Conservation (phyloP, 2,113 vertebrate genomes). For the Telmatochromis sp. region DNA sequence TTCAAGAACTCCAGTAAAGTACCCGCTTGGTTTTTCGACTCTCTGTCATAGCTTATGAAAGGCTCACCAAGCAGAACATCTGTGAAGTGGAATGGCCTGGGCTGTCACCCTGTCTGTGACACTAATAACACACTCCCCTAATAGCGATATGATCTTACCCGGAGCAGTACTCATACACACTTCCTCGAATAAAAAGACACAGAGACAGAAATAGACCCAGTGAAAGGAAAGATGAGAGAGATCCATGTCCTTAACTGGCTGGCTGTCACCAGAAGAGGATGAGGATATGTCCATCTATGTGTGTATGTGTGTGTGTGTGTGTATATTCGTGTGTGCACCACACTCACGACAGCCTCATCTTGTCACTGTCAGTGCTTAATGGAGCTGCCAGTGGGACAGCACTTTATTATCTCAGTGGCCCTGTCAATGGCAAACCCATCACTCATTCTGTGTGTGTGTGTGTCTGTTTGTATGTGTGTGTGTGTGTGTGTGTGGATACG, state of each 20-base stretch:
- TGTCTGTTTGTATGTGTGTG: neutral
- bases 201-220: constrained; percentile 59
- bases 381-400: constrained; percentile 67
- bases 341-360: constrained; percentile 49
- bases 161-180: constrained; percentile 24
- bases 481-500: neutral
- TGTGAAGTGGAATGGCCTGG: constrained; percentile 44
- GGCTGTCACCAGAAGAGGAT: constrained; percentile 55
- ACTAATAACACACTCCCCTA: constrained; percentile 64
- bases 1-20: neutral
- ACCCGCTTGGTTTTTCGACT: neutral
- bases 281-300: constrained; percentile 19
- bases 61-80: constrained; percentile 57
- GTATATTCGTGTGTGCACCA: constrained; percentile 5
- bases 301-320: neutral
- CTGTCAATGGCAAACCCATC: constrained; percentile 71
- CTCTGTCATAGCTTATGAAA: constrained; percentile 45
- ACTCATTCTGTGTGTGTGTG: constrained; percentile 27
- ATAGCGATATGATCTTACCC: constrained; percentile 59
- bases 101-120: constrained; percentile 63
- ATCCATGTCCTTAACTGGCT: constrained; percentile 63
- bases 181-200: constrained; percentile 44
- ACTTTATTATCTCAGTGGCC: constrained; percentile 74
- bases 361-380: constrained; percentile 73
- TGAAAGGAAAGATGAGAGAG: constrained; percentile 54